Base-by-base conservation (phyloP, 1,140 invertebrate genomes). In the Caligus rogercresseyi region DNA sequence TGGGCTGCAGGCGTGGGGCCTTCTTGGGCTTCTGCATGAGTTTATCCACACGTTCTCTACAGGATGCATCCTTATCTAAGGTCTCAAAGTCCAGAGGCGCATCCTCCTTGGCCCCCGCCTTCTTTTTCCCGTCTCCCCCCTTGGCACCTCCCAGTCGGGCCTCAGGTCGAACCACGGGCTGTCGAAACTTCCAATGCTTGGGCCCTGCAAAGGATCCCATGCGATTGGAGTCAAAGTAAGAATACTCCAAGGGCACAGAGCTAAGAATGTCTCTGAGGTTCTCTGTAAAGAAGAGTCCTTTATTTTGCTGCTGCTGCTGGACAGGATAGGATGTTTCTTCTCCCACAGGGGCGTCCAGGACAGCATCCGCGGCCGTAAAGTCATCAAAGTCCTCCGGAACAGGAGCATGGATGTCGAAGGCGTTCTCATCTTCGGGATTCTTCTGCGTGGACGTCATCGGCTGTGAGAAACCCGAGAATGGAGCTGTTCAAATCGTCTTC, bases 121-220 rank as follows among this genome's bases (percentile, higher is more conserved):
- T 16, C 26, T 64, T 43, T 52, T 65, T 52, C 21, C 25, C 56
- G 15, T 59, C 52, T 11, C 52, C 55, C n/a, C n/a, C n/a, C n/a
- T n/a, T n/a, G n/a, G n/a, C n/a, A n/a, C n/a, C n/a, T n/a, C n/a
- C n/a, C n/a, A n/a, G n/a, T 18, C 52, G 14, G 14, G 14, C 24
- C 26, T 51, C 15, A 1, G 26, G 1, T 3, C 4, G 14, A n/a
- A 16, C 11, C 24, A 25, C 2, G n/a, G 15, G 25, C 65, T 77
- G 75, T 69, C 76, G 79, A 16, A 83, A 74, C 67, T 81, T 81
- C 85, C 85, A 87, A 69, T 86, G 83, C 26, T 77, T 72, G 23
- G 84, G 84, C 1, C 85, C 84, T 31, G 81, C 83, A 85, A 84
- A 87, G 43, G 83, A 80, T 63, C 76, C 74, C 15, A 83, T 68